Evolutionary conservation across 2,888 invertebrate genomes (phyloP).

Genomic region (Alitta virens): DNA sequence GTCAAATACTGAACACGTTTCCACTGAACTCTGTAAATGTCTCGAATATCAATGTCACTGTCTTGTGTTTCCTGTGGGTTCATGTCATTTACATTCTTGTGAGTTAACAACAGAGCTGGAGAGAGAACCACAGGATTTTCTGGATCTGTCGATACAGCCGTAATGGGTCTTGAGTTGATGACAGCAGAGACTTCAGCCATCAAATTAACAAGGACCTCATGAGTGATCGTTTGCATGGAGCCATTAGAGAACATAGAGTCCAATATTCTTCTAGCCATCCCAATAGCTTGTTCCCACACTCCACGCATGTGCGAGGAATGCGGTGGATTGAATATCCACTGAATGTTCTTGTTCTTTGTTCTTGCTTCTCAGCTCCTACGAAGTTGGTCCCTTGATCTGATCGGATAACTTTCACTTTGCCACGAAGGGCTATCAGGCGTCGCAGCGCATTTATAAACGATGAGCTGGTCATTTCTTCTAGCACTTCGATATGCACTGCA

Average conservation of each 20-base stretch:
- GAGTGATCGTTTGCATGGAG: too few species aligned
- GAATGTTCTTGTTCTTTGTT: too few species aligned
- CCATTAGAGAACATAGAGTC: too few species aligned
- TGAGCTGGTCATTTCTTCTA: slow-evolving; percentile 1
- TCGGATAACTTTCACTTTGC: neutral
- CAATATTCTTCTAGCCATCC: slow-evolving; percentile 29
- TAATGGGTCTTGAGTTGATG: slow-evolving; percentile 29
- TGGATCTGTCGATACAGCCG: too few species aligned
- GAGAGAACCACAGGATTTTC: slow-evolving; percentile 9
- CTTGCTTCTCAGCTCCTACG: slow-evolving; percentile 15
- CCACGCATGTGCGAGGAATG: slow-evolving; percentile 34
- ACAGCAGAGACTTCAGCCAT: slow-evolving; percentile 26
- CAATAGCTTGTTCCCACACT: slow-evolving; percentile 36
- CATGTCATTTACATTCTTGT: slow-evolving; percentile 9
- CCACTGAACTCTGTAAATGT: slow-evolving; percentile 12
- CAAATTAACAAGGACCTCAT: slow-evolving; percentile 22
- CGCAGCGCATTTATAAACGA: slow-evolving; percentile 3
- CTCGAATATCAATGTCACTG: slow-evolving; percentile 10
- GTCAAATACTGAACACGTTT: slow-evolving; percentile 15
- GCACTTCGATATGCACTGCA: slow-evolving; percentile 7
- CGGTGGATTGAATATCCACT: too few species aligned
- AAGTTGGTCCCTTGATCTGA: slow-evolving; percentile 14
- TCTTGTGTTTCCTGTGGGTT: too few species aligned
- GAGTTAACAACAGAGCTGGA: slow-evolving; percentile 15
- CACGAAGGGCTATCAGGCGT: slow-evolving; percentile 1